Evolutionary conservation across 2,797 vertebrate species (phyloP), one percentile per base, ranked within the genome.

Genomic region (Propithecus perrieri): DNA sequence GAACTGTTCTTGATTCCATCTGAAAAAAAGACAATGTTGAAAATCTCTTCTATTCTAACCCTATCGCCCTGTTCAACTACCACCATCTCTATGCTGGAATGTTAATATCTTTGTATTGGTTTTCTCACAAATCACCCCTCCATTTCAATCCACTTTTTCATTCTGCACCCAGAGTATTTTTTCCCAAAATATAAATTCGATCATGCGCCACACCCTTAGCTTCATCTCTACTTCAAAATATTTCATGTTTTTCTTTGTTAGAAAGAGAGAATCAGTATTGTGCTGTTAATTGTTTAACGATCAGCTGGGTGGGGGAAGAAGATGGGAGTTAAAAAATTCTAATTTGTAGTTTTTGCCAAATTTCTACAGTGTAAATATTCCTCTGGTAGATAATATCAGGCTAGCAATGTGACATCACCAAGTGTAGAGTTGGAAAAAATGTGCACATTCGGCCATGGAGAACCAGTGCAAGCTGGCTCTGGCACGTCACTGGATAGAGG

Each of bases 1-100:
- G 17, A 96, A 59, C 20, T 93, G 4, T 30, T 35, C 22, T 79
- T 71, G 38, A 86, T 26, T 85, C 80, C 85, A 71, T 86, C 4
- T 35, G 17, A 80, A 63, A 43, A 81, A 46, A 14, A 83, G 26
- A 93, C 4, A 17, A 7, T 83, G 38, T 13, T 85, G 38, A 81
- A 93, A 87, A 65, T 53, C 18, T 85, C 15, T 92, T 81, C 26
- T 48, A 26, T 53, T 55, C 69, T 91, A 89, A 69, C 6, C 2
- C 17, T 22, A 61, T n/a, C 18, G 10, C 7, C 10, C 18, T 65
- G n/a, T 33, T 15, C 43, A 59, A 72, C 33, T 91, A 50, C 3
- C 43, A 65, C 43, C n/a, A 46, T 30, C 5, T 48, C n/a, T 89
- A 4, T 53, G 9, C 5, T 72, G 14, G 24, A 63, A 59, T 74